phyloP scores from a whole-genome alignment of 2,113 vertebrate species.

The Pomatostomus ruficeps region DNA sequence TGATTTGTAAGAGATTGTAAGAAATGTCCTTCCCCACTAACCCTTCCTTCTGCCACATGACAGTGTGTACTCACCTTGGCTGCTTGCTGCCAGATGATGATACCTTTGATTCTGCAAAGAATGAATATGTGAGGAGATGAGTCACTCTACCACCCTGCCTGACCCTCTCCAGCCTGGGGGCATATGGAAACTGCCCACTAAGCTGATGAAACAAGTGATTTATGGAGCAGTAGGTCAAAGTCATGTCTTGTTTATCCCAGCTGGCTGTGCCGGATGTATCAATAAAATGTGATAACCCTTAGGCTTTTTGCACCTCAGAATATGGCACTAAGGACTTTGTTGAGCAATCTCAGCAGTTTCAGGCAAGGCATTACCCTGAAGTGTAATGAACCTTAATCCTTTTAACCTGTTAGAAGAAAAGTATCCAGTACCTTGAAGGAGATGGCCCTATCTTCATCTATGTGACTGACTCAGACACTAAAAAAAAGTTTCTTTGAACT shows the following conservation, averaged over 20 bases:
- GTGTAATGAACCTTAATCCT: not conserved
- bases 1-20: not conserved
- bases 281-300: not conserved
- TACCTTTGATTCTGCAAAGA: not conserved
- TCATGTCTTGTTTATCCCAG: not conserved
- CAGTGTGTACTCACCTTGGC: not conserved
- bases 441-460: not conserved
- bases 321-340: not conserved
- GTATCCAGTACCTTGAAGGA: not conserved
- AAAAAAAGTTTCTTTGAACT: not conserved
- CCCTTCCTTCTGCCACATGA: not conserved
- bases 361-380: not conserved
- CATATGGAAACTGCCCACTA: not conserved
- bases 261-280: not conserved
- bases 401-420: not conserved
- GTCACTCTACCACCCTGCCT: not conserved
- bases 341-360: not conserved
- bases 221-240: not conserved
- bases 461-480: not conserved
- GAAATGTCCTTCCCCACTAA: not conserved
- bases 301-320: not conserved
- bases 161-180: not conserved
- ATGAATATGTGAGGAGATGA: not conserved
- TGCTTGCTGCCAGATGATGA: not conserved
- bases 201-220: not conserved